Percentiles rank a stretch among this genome's conserved stretches.
Evolutionary conservation across 2,888 invertebrate species (phyloP).

Genomic region (Rhingia campestris): DNA sequence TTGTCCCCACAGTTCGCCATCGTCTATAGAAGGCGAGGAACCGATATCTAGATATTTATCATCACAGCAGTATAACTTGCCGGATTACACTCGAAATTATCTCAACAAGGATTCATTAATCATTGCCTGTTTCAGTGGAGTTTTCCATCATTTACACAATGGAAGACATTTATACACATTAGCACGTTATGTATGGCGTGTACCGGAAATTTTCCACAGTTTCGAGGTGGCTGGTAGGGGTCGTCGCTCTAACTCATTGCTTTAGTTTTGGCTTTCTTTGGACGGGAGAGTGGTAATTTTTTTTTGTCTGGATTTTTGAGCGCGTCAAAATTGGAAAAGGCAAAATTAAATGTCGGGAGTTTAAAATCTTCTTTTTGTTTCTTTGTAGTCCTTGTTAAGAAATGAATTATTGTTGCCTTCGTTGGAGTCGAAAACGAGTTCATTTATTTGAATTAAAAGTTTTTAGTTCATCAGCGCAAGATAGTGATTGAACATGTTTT

Average conservation of each 20-base stretch:
- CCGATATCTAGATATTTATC: conserved; percentile 70
- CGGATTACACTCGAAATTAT: conserved; percentile 76
- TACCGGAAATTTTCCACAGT: conserved; percentile 3
- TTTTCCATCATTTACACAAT: conserved; percentile 73
- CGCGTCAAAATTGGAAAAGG: conserved; percentile 51
- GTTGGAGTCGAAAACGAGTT: conserved; percentile 52
- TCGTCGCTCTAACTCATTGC: neutral
- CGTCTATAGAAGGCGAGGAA: neutral
- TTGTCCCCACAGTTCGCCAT: conserved; percentile 27
- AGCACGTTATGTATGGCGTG: conserved; percentile 71
- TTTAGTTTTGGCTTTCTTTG: neutral
- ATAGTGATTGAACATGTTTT: neutral
- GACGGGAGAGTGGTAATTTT: neutral
- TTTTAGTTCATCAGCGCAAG: neutral
- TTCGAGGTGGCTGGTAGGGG: conserved; percentile 13
- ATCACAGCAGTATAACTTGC: conserved; percentile 74
- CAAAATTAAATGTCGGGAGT: conserved; percentile 69
- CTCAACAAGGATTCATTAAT: conserved; percentile 76
- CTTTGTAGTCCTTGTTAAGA: conserved; percentile 14
- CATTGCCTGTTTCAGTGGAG: conserved; percentile 74
- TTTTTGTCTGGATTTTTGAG: conserved; percentile 6
- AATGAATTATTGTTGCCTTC: conserved; percentile 61
- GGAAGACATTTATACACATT: conserved; percentile 73
- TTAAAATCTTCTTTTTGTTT: conserved; percentile 56
- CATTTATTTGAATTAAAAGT: conserved; percentile 65